Base-by-base conservation (phyloP, 2,888 invertebrate genomes). In the Acanthopleura granulata region DNA sequence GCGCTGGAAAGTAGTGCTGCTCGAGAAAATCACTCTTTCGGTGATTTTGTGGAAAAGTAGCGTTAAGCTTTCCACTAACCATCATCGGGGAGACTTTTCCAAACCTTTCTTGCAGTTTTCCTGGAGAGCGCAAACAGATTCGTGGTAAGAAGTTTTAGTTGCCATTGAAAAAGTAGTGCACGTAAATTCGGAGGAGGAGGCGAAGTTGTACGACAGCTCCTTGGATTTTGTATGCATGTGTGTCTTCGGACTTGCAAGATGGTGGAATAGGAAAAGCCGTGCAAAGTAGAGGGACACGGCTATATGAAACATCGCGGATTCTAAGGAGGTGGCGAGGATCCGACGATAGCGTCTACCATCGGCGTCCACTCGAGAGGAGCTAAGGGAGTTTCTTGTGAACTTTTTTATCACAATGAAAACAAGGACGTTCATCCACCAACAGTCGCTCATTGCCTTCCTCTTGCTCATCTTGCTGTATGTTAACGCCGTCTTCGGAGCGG, bases 251-350 rank as follows among this genome's bases (percentile, higher is more conserved):
- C 66, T 66, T 27, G 29, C 66, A 66, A 66, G 66, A 66, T 66
- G 66, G 66, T 66, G 66, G 66, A 22, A 66, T 27, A 66, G 12
- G 22, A 27, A n/a, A 66, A 66, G 66, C 66, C 66, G 66, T 66
- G 66, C 3, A 25, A 27, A 27, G 22, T 16, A 66, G 66, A 27
- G 66, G 25, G 25, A 66, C 29, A 66, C 66, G 66, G 66, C 66
- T 66, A 27, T 12, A 66, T 22, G 66, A 66, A 27, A 66, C 4
- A 27, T 66, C 66, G 66, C 66, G 16, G 29, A 27, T 66, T 27
- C 16, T 22, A 27, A 27, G 27, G 66, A 16, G 66, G 66, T 27
- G 66, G 16, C 6, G 16, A 27, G 16, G 22, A 18, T 27, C 16
- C 66, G 22, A 25, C 66, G 25, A 66, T 16, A 12, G 16, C 66